Percentiles rank a stretch among this genome's conserved stretches.
Evolutionary conservation across 2,888 invertebrate species (phyloP).

Genomic region (Microctonus aethiopoides): DNA sequence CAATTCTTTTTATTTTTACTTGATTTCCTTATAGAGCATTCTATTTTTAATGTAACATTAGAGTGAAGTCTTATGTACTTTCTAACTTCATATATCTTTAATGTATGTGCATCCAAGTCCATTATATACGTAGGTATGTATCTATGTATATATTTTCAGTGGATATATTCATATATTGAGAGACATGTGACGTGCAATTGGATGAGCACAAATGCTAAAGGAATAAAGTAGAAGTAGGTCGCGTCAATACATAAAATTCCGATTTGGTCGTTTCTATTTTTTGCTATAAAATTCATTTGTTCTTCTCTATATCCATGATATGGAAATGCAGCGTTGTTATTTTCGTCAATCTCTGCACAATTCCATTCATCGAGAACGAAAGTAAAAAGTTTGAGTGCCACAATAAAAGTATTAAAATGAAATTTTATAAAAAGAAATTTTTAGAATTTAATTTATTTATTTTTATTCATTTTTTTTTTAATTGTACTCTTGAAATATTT

Average conservation of each 20-base stretch:
- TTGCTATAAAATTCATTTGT: conserved; percentile 56
- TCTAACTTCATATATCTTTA: too few species aligned
- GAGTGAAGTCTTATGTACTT: neutral
- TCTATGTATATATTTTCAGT: neutral
- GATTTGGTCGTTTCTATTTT: conserved; percentile 54
- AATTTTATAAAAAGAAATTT: too few species aligned
- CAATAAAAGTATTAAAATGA: neutral
- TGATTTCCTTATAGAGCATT: neutral
- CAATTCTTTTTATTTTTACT: neutral
- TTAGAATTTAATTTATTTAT: too few species aligned
- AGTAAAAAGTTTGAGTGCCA: too few species aligned
- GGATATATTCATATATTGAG: neutral
- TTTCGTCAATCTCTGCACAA: neutral
- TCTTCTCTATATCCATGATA: conserved; percentile 47
- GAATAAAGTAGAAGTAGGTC: conserved; percentile 53
- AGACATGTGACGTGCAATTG: neutral
- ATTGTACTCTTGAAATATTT: too few species aligned
- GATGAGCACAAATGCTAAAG: neutral
- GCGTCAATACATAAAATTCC: conserved; percentile 53
- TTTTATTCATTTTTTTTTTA: too few species aligned
- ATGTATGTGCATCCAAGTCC: too few species aligned
- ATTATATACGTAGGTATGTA: neutral
- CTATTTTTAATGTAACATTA: neutral
- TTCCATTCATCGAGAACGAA: neutral
- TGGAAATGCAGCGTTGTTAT: neutral